Evolutionary conservation across 2,797 vertebrate species (phyloP).

Genomic region (Oryzias sinensis): DNA sequence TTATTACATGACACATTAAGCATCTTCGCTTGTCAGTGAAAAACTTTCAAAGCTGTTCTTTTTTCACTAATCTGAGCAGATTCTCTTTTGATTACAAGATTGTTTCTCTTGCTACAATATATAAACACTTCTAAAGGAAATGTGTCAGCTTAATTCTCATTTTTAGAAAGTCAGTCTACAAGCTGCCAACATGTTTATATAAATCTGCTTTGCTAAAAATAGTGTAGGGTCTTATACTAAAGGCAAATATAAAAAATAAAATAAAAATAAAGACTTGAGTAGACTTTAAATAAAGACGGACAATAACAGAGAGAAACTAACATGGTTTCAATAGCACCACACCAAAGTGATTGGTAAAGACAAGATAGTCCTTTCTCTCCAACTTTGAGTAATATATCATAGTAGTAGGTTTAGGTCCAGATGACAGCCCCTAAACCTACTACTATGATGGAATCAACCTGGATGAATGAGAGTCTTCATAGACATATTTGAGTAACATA

Average conservation of each 20-base stretch:
- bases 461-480: too few relatives aligned
- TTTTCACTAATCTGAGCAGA: constrained; percentile 14
- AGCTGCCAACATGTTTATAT: background rate
- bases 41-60: constrained; percentile 21
- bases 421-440: too few relatives aligned
- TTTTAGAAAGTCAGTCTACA: constrained; percentile 3
- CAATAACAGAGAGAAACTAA: too few relatives aligned
- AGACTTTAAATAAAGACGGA: too few relatives aligned
- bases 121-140: constrained; percentile 2
- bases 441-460: too few relatives aligned
- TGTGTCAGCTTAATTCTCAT: background rate
- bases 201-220: background rate
- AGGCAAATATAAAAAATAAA: background rate
- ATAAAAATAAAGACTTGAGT: background rate
- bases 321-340: too few relatives aligned
- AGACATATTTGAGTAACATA: background rate
- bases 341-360: too few relatives aligned
- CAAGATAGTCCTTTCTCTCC: too few relatives aligned
- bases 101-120: background rate
- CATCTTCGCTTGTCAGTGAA: constrained; percentile 21
- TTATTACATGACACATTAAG: constrained; percentile 42
- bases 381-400: too few relatives aligned
- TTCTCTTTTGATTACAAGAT: constrained; percentile 16
- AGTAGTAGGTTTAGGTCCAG: too few relatives aligned
- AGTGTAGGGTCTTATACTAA: too few relatives aligned